Percentiles rank a stretch among this genome's conserved stretches.
Evolutionary conservation across 2,113 vertebrate genomes (phyloP).

Genomic region (Caracal caracal): DNA sequence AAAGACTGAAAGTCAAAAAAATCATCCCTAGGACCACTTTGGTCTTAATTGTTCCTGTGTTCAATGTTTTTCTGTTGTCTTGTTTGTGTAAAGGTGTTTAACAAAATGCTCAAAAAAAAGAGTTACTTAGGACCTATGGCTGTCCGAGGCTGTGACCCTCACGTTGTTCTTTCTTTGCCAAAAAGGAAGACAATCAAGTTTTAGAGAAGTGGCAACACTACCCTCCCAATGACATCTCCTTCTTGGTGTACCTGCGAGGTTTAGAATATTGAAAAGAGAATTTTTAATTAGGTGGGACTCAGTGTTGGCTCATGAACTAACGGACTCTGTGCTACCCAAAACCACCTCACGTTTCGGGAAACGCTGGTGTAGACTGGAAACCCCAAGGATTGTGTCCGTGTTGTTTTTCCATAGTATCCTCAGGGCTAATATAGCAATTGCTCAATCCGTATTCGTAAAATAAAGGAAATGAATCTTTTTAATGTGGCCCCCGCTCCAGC

Average conservation of each 20-base stretch:
- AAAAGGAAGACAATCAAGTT: not conserved
- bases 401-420: not conserved
- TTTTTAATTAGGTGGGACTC: not conserved
- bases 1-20: not conserved
- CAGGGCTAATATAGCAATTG: not conserved
- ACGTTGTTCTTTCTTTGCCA: not conserved
- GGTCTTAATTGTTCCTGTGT: not conserved
- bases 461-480: not conserved
- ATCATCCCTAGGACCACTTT: not conserved
- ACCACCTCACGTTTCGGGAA: not conserved
- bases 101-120: not conserved
- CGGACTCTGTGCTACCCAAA: not conserved
- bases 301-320: not conserved
- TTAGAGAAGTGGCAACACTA: not conserved
- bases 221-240: not conserved
- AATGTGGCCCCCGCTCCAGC: too few relatives aligned
- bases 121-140: not conserved
- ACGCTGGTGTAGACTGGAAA: fast-evolving
- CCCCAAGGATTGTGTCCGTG: fast-evolving
- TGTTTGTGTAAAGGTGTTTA: not conserved
- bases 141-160: not conserved
- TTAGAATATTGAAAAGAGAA: not conserved
- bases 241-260: not conserved
- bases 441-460: not conserved
- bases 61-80: not conserved